These are phyloP conservation scores for Dendroctonus ponderosae DNA, from an alignment of 1,140 invertebrate genomes.

Conservation along the genomic window DNA sequence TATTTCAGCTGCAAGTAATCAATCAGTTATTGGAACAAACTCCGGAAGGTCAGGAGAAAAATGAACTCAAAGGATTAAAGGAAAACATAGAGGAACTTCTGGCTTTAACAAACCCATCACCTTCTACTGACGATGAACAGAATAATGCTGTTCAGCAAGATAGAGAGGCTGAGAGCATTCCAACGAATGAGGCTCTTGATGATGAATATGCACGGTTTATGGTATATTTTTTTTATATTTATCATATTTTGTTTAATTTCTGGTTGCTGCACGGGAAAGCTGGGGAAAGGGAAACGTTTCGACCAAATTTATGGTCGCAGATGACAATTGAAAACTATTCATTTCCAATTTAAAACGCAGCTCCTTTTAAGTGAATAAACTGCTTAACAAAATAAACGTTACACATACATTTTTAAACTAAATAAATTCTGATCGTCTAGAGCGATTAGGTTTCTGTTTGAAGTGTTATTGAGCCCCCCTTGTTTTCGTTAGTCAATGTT, in stretches of 20 bases:
- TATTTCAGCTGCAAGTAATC: slow-evolving; percentile 61
- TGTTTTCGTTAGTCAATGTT: too few relatives aligned
- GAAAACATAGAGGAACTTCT: slow-evolving; percentile 66
- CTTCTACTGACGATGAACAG: not conserved
- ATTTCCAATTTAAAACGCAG: too few relatives aligned
- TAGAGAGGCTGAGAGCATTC: slow-evolving; percentile 42
- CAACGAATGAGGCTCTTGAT: slow-evolving; percentile 53
- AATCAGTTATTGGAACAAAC: slow-evolving; percentile 56
- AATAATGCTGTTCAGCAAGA: slow-evolving; percentile 43
- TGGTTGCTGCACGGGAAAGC: too few relatives aligned
- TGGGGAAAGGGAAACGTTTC: too few relatives aligned
- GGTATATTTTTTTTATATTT: slow-evolving; percentile 43
- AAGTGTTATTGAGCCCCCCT: too few relatives aligned
- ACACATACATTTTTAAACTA: too few relatives aligned
- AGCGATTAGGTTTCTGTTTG: too few relatives aligned
- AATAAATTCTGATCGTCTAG: too few relatives aligned
- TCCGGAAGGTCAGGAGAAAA: slow-evolving; percentile 54
- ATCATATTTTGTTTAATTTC: not conserved
- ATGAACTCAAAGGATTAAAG: slow-evolving; percentile 60
- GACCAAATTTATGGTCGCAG: too few relatives aligned
- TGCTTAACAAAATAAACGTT: too few relatives aligned
- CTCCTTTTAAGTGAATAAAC: too few relatives aligned
- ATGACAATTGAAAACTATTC: too few relatives aligned
- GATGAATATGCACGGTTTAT: slow-evolving; percentile 71
- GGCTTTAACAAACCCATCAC: slow-evolving; percentile 54